A percentile compares a stretch with the other conserved stretches of the same genome.
phyloP scores from a whole-genome alignment of 2,888 invertebrate genomes.

The Drosophila algonquin region DNA sequence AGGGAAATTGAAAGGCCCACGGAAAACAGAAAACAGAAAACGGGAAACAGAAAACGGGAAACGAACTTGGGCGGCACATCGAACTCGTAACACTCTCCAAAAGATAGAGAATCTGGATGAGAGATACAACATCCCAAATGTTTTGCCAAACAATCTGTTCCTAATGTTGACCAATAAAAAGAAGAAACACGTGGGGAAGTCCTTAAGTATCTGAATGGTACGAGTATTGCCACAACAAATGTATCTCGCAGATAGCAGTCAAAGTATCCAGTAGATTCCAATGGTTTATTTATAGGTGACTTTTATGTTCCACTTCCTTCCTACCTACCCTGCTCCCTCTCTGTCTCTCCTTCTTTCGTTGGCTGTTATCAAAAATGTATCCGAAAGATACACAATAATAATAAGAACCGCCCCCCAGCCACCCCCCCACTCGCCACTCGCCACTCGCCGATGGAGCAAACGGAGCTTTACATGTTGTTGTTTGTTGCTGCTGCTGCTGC shows the following conservation, averaged over 20 bases:
- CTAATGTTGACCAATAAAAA: conserved; percentile 40
- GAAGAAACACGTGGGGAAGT: conserved; percentile 25
- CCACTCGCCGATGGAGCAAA: conserved; percentile 59
- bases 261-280: conserved; percentile 32
- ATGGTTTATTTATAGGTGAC: conserved; percentile 49
- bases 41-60: neutral
- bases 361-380: conserved; percentile 75
- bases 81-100: conserved; percentile 5
- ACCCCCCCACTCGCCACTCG: neutral
- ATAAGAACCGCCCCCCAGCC: conserved; percentile 16
- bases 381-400: conserved; percentile 77
- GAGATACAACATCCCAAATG: conserved; percentile 3
- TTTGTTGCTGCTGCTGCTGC: conserved; percentile 35
- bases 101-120: conserved; percentile 24
- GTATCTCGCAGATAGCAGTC: conserved; percentile 10
- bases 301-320: conserved; percentile 56
- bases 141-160: conserved; percentile 13
- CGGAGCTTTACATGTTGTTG: conserved; percentile 65
- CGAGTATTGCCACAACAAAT: conserved; percentile 11
- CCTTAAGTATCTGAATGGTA: conserved; percentile 22
- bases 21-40: neutral
- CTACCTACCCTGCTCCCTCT: conserved; percentile 51
- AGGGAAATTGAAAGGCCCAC: conserved; percentile 32
- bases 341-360: neutral
- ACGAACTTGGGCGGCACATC: neutral